Evolutionary conservation across 2,888 invertebrate species (phyloP).

Genomic region (Xanthia togata): DNA sequence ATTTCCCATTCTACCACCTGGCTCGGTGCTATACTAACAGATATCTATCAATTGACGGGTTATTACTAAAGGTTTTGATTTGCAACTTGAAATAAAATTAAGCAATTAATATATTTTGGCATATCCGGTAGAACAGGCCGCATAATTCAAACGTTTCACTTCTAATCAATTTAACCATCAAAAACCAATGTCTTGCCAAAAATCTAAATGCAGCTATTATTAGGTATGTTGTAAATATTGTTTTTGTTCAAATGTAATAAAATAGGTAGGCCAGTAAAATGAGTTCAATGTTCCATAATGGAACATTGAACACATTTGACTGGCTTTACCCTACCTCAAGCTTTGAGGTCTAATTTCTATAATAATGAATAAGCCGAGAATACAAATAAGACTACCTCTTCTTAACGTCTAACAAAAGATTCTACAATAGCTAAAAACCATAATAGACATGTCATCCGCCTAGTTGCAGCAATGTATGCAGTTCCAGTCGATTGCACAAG

Average conservation of each 20-base stretch:
- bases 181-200: conserved; percentile 6
- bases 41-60: neutral
- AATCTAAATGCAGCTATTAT: neutral
- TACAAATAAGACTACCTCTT: neutral
- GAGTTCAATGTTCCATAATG: neutral
- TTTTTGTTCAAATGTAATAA: too few species aligned
- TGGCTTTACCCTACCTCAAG: neutral
- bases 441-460: conserved; percentile 26
- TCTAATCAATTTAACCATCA: neutral
- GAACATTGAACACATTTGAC: too few species aligned
- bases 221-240: neutral
- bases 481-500: conserved; percentile 68
- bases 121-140: conserved; percentile 10
- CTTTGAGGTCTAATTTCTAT: neutral
- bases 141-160: neutral
- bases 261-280: too few species aligned
- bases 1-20: neutral
- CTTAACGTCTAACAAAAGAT: neutral
- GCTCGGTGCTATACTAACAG: neutral
- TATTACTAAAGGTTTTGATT: neutral
- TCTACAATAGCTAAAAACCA: neutral
- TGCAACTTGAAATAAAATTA: neutral
- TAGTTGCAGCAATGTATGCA: conserved; percentile 30
- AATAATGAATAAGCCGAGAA: neutral
- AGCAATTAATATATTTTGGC: neutral